Percentiles rank a stretch among this genome's conserved stretches.
Evolutionary conservation across 1,140 invertebrate species (phyloP).

Genomic region (Neotoxoptera formosana): DNA sequence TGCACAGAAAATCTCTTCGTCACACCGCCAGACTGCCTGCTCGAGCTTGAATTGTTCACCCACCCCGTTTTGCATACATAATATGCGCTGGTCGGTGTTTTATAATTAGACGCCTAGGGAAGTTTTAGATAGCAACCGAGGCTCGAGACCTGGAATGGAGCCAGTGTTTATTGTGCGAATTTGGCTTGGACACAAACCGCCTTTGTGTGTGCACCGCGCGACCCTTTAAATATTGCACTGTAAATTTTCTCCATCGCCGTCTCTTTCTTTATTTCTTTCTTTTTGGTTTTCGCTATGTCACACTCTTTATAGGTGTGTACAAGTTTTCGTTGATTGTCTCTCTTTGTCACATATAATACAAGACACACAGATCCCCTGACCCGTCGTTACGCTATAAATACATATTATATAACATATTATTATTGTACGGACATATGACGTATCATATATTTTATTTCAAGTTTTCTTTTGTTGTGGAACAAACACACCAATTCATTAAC

Average conservation of each 20-base stretch:
- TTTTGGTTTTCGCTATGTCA: neutral
- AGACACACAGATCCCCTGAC: neutral
- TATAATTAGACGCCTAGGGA: slow-evolving; percentile 55
- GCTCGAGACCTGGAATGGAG: slow-evolving; percentile 29
- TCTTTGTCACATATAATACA: neutral
- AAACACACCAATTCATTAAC: neutral
- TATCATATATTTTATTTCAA: neutral
- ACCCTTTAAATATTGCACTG: slow-evolving; percentile 41
- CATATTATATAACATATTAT: neutral
- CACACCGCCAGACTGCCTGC: too few relatives aligned
- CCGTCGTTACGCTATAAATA: slow-evolving; percentile 14
- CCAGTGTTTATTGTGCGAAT: slow-evolving; percentile 49
- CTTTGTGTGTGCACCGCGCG: neutral
- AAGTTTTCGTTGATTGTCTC: neutral
- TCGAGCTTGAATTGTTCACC: neutral
- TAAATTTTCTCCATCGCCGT: neutral
- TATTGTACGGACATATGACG: neutral
- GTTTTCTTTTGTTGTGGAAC: neutral
- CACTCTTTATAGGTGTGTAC: neutral
- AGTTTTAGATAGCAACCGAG: slow-evolving; percentile 35
- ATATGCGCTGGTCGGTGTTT: slow-evolving; percentile 5
- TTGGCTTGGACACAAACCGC: slow-evolving; percentile 50
- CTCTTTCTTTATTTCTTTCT: neutral
- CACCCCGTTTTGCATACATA: neutral
- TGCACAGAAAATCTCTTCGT: neutral